phyloP scores from a whole-genome alignment of 2,888 invertebrate species.

The Baronia brevicornis region DNA sequence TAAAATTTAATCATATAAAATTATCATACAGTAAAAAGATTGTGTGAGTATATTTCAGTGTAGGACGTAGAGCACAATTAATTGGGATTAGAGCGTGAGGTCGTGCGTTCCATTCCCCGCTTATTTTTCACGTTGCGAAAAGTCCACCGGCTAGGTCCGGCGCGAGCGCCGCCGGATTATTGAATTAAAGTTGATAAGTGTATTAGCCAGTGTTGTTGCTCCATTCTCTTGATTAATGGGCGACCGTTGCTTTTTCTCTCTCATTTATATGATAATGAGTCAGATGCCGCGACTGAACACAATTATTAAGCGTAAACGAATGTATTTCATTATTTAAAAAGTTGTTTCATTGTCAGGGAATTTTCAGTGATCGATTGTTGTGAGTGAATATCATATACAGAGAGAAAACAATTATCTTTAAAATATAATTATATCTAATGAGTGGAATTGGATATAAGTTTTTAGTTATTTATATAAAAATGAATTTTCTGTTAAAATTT shows the following conservation, averaged over 20 bases:
- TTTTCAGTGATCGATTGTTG: conserved; percentile 32
- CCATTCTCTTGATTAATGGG: conserved; percentile 69
- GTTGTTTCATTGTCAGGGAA: conserved; percentile 27
- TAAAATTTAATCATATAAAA: too few relatives aligned
- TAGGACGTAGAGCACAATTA: conserved; percentile 46
- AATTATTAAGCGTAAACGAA: conserved; percentile 66
- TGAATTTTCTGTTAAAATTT: too few relatives aligned
- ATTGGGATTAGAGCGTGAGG: conserved; percentile 62
- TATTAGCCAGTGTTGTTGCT: conserved; percentile 70
- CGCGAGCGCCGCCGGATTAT: conserved; percentile 58
- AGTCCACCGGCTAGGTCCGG: conserved; percentile 41
- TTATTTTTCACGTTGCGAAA: conserved; percentile 65
- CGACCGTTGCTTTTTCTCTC: conserved; percentile 68
- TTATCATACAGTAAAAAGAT: too few relatives aligned
- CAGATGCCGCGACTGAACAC: conserved; percentile 53
- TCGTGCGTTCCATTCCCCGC: conserved; percentile 54
- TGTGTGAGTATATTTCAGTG: conserved; percentile 25
- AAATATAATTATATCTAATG: too few relatives aligned
- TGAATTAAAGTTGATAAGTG: conserved; percentile 75
- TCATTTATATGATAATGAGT: conserved; percentile 73
- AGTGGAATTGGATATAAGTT: too few relatives aligned
- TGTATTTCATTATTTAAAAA: conserved; percentile 50
- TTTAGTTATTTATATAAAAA: too few relatives aligned
- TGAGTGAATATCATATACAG: conserved; percentile 26
- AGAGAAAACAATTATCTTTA: too few relatives aligned